Conservation (phyloP, 2,888 invertebrate genomes). For the Cerastoderma edule region DNA sequence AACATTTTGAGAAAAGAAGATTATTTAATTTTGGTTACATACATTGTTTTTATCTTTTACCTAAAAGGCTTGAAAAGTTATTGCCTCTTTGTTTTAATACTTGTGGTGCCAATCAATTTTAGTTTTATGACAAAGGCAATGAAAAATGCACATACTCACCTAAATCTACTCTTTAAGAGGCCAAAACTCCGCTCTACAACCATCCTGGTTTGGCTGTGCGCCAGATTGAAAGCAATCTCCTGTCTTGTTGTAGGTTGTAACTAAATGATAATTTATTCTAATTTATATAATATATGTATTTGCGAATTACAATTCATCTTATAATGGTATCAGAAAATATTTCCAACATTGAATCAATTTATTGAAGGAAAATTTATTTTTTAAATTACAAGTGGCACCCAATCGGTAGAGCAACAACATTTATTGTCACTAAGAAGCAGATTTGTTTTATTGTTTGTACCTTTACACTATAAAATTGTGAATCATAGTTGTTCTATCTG, state of each 20-base stretch:
- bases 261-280: not conserved
- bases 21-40: not conserved
- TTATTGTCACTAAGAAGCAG: not conserved
- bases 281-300: not conserved
- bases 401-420: not conserved
- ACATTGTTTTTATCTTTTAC: conserved; percentile 6
- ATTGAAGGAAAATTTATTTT: not conserved
- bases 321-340: not conserved
- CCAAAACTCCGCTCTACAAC: conserved; percentile 35
- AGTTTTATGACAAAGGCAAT: no score
- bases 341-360: not conserved
- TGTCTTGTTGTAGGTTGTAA: not conserved
- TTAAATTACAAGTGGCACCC: not conserved
- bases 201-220: conserved; percentile 20
- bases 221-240: conserved; percentile 17
- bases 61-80: no score
- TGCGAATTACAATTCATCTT: not conserved
- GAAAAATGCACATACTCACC: no score
- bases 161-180: conserved; percentile 26
- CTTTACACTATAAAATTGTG: not conserved
- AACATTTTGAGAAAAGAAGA: not conserved
- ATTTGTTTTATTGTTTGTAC: not conserved
- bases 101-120: no score
- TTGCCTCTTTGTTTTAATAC: no score
- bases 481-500: not conserved